Base-by-base conservation (phyloP, 2,888 invertebrate species). In the Clunio marinus region DNA sequence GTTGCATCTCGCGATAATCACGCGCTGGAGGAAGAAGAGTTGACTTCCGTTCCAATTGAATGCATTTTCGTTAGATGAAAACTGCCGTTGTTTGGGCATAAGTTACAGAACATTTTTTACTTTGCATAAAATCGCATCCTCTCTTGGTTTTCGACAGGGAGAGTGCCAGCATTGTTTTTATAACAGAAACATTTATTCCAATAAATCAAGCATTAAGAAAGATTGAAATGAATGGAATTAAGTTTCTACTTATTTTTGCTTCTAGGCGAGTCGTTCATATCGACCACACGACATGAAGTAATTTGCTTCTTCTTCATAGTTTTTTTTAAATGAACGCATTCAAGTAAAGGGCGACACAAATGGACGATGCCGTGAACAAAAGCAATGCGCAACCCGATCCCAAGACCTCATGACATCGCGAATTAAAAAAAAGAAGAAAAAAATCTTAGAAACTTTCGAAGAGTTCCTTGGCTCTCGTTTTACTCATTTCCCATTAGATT, bases 151-250 rank as follows among this genome's bases (percentile, higher is more conserved):
- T 46, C 25, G 24, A 20, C 25, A 15, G 25, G 20, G 24, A 51
- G 15, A 51, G 17, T 63, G 22, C 25, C 20, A 41, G 41, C 15
- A 63, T 46, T 63, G 46, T 46, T 24, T 46, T 25, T 37, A 15
- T 20, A 35, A n/a, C 13, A 25, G 46, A 10, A 63, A 25, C 63
- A 22, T 63, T 63, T 63, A 63, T 63, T 63, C 63, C 63, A 63
- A 63, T 63, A 63, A 63, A 63, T 63, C 63, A 63, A 63, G 63
- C 63, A 63, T 63, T 63, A 63, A 63, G 63, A 63, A 45, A 59
- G 4, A 63, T 51, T 17, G 7, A 46, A 35, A 37, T 27, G 63
- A 27, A 24, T 27, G 57, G 45, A 45, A 45, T 45, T 45, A n/a
- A 41, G 41, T 57, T 57, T 8, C 8, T 13, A 25, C 25, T 57